Percentiles rank a stretch among this genome's conserved stretches.
Evolutionary conservation across 2,888 invertebrate species (phyloP).

Genomic region (Omphaloscelis lunosa): DNA sequence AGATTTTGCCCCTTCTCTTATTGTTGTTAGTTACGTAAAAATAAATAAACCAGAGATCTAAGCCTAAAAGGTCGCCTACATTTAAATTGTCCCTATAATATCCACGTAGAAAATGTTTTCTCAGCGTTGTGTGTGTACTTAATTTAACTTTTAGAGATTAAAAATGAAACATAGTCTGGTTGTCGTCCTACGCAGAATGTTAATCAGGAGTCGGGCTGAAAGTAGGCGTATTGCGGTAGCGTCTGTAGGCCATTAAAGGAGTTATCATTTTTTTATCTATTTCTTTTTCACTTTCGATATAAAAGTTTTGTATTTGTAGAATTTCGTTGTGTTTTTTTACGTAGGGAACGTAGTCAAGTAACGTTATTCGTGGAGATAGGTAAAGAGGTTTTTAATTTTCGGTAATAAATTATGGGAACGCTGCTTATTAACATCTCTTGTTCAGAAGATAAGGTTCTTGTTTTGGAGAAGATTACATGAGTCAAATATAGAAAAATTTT

Average conservation of each 20-base stretch:
- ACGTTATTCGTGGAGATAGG: too few species aligned
- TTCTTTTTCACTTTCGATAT: background rate
- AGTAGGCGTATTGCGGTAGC: background rate
- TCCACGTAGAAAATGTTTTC: conserved; percentile 1
- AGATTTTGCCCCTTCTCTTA: background rate
- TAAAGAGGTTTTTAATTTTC: too few species aligned
- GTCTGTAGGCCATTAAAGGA: too few species aligned
- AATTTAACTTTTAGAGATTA: conserved; percentile 36
- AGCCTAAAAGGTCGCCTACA: conserved; percentile 3
- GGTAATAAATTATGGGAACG: too few species aligned
- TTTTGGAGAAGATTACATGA: too few species aligned
- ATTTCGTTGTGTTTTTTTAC: too few species aligned
- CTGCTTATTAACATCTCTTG: too few species aligned
- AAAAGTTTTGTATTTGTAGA: background rate
- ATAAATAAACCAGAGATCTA: conserved; percentile 17
- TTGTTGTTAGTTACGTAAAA: conserved; percentile 15
- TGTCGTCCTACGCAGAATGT: conserved; percentile 14
- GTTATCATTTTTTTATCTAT: too few species aligned
- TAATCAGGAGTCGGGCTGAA: conserved; percentile 3
- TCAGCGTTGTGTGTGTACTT: background rate
- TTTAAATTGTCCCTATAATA: conserved; percentile 16
- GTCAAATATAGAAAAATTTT: too few species aligned
- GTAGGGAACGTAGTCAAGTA: too few species aligned
- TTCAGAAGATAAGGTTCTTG: too few species aligned
- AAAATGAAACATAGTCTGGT: conserved; percentile 21